phyloP scores from a whole-genome alignment of 2,888 invertebrate genomes.

The Scrobipalpa costella region DNA sequence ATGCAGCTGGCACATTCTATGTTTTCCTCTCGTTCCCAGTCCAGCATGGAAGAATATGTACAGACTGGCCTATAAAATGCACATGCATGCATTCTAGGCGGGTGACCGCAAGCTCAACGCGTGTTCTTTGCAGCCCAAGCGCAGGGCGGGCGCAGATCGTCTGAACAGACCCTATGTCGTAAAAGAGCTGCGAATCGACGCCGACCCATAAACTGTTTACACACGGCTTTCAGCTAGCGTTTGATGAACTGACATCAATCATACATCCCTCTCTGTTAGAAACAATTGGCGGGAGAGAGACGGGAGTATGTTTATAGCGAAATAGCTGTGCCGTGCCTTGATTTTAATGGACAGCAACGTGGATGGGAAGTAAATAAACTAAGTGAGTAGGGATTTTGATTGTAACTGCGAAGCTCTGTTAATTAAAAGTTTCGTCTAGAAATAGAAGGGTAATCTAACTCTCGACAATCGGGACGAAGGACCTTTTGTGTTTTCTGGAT shows the following conservation, averaged over 20 bases:
- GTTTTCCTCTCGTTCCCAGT: no score
- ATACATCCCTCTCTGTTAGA: not conserved
- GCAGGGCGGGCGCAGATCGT: not conserved
- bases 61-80: no score
- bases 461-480: no score
- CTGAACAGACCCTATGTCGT: slow-evolving; percentile 3
- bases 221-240: slow-evolving; percentile 28
- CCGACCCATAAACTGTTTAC: slow-evolving; percentile 33
- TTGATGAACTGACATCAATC: slow-evolving; percentile 26
- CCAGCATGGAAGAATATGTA: no score
- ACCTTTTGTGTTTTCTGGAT: no score
- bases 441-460: no score
- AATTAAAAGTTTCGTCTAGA: not conserved
- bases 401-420: not conserved
- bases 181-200: slow-evolving; percentile 34
- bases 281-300: not conserved
- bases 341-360: not conserved
- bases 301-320: not conserved
- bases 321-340: not conserved
- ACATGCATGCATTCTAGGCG: no score
- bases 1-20: no score
- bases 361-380: not conserved
- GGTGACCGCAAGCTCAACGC: no score
- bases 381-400: not conserved
- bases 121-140: no score